Base-by-base conservation (phyloP, 2,113 vertebrate species). In the Lethenteron reissneri region DNA sequence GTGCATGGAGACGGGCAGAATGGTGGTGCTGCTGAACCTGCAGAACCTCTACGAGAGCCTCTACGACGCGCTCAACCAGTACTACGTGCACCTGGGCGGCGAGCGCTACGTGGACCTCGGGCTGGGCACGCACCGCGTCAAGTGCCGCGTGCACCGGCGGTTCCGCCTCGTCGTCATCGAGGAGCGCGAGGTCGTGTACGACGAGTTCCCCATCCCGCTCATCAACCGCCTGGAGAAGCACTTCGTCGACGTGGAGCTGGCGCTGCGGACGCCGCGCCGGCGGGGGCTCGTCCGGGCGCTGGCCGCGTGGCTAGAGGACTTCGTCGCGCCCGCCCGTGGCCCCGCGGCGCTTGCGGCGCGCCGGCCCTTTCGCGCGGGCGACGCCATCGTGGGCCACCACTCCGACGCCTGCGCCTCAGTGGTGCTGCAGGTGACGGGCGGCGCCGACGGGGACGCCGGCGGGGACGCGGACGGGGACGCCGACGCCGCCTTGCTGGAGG, bases 171-270 rank as follows among this genome's bases (percentile, higher is more conserved):
- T 97, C 1, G 91, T 97, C 75, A 86, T 97, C 5, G 94, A 97
- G 69, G 94, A 97, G 79, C 92, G 80, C 70, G 85, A 88, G 0
- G 83, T 92, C 10, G 94, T 97, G 8, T 90, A 92, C 74, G 81
- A 79, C 70, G 85, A 87, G 68, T 97, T 97, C 58, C 92, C 94
- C 58, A 86, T 95, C 73, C 94, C 94, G 0, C 82, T 97, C 56
- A 90, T 97, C 77, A 97, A 97, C 81, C 83, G 94, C n/a, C 82
- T 97, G 74, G 94, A 97, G 74, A 97, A 97, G 76, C 92, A 97
- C 80, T 95, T 87, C 75, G 77, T 97, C 77, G 94, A 96, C 76
- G 83, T 92, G 41, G 41, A 41, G 41, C 41, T 41, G 41, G 41
- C 87, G 0, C 79, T 95, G 19, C 80, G 96, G 71, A 82, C 82